phyloP scores from a whole-genome alignment of 2,888 invertebrate species.

The Mythimna vitellina region DNA sequence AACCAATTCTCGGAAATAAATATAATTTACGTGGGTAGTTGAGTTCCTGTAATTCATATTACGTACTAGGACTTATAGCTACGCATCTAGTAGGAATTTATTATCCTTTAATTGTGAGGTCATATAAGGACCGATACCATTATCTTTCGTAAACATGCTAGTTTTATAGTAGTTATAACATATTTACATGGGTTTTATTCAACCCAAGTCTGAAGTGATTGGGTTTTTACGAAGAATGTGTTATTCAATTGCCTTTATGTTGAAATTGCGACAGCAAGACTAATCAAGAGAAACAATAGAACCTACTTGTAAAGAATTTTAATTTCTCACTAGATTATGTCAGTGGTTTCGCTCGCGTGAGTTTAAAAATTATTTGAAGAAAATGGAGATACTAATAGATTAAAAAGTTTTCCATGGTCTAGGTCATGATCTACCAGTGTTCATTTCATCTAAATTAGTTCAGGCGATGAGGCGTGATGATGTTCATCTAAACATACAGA shows the following conservation, averaged over 20 bases:
- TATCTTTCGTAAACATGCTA: slow-evolving; percentile 27
- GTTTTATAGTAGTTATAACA: background rate
- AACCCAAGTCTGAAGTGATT: slow-evolving; percentile 11
- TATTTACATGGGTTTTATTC: slow-evolving; percentile 17
- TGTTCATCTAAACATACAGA: background rate
- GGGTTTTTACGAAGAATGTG: slow-evolving; percentile 30
- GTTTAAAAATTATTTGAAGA: too few relatives aligned
- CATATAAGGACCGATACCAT: background rate
- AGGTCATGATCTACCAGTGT: background rate
- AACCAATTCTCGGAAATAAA: background rate
- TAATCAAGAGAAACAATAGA: slow-evolving; percentile 11
- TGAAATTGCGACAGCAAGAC: background rate
- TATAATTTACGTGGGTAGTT: background rate
- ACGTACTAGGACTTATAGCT: background rate
- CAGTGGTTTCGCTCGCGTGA: too few relatives aligned
- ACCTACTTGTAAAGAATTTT: background rate
- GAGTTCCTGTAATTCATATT: slow-evolving; percentile 8
- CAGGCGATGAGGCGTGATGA: background rate
- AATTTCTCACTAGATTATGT: background rate
- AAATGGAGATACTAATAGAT: too few relatives aligned
- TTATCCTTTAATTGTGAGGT: slow-evolving; percentile 47
- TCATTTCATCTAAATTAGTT: background rate
- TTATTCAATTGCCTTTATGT: background rate
- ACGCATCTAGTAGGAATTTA: slow-evolving; percentile 3
- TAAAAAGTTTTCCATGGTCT: background rate